phyloP scores from a whole-genome alignment of 92 coral and sea anemone species.

The Parazoanthus darwini region DNA sequence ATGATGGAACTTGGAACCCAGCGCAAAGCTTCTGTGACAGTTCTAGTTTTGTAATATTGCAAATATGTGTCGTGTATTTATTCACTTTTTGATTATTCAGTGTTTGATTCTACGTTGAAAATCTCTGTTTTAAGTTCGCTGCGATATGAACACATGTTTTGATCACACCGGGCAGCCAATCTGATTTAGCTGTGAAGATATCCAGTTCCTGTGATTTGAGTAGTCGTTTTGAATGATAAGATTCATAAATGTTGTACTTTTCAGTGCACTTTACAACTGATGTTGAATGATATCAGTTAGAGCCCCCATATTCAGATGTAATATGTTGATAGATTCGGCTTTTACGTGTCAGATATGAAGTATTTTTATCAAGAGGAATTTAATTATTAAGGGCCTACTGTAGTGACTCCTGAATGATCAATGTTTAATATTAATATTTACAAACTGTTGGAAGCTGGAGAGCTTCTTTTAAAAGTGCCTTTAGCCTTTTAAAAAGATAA shows the following conservation, averaged over 20 bases:
- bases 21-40: no score
- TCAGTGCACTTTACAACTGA: neutral
- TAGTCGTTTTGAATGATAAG: neutral
- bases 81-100: neutral
- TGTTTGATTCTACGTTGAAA: no score
- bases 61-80: no score
- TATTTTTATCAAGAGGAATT: neutral
- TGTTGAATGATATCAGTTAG: neutral
- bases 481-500: no score
- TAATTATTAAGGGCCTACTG: neutral
- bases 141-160: neutral
- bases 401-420: neutral
- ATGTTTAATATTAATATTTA: neutral
- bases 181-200: neutral
- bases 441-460: neutral
- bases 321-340: neutral
- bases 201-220: neutral
- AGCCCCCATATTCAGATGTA: neutral
- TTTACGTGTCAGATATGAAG: neutral
- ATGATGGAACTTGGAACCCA: neutral
- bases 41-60: neutral
- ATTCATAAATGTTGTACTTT: no score
- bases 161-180: neutral
- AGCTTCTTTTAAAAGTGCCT: neutral
- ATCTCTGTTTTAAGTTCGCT: neutral